phyloP scores from a whole-genome alignment of 2,888 invertebrate genomes.

The Sipha maydis region DNA sequence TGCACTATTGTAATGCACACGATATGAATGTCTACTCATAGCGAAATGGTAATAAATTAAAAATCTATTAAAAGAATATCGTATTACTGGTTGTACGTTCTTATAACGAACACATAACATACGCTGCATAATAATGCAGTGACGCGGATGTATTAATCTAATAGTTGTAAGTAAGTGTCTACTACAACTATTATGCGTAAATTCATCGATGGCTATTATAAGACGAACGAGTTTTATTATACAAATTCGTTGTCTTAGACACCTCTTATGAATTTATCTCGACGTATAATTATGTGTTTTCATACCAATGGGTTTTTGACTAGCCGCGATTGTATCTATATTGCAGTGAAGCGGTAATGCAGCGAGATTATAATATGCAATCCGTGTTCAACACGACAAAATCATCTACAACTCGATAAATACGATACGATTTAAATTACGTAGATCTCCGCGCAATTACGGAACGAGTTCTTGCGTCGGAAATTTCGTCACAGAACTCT shows the following conservation, averaged over 20 bases:
- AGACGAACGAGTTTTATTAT: not conserved
- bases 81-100: not conserved
- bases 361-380: too few relatives aligned
- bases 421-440: too few relatives aligned
- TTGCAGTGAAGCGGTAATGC: too few relatives aligned
- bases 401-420: too few relatives aligned
- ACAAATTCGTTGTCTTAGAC: constrained; percentile 18
- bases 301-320: too few relatives aligned
- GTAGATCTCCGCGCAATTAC: too few relatives aligned
- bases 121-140: not conserved
- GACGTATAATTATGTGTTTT: not conserved
- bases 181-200: not conserved
- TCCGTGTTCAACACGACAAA: too few relatives aligned
- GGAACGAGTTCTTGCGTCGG: too few relatives aligned
- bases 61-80: constrained; percentile 24
- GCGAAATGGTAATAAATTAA: constrained; percentile 6
- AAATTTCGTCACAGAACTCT: too few relatives aligned
- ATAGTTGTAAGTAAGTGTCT: not conserved
- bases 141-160: constrained; percentile 28
- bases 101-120: not conserved
- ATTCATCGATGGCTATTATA: not conserved
- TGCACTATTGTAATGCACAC: not conserved
- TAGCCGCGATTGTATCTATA: too few relatives aligned
- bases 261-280: not conserved
- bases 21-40: too few relatives aligned